phyloP scores from a whole-genome alignment of 2,888 invertebrate genomes.

The Iphiclides podalirius region DNA sequence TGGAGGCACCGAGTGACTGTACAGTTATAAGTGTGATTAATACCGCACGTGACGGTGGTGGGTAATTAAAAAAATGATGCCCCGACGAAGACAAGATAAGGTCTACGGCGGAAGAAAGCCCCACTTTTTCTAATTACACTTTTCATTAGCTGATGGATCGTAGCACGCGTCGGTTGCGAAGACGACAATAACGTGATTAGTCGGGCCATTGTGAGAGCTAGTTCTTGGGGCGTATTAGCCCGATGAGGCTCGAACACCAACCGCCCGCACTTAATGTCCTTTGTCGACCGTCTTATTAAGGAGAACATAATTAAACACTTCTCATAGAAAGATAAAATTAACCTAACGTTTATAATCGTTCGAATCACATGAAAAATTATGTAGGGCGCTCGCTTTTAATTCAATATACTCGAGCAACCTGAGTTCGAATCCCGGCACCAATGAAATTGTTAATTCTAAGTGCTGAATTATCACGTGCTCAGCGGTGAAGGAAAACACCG shows the following conservation, averaged over 20 bases:
- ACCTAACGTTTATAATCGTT: too few relatives aligned
- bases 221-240: constrained; percentile 6
- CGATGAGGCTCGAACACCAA: neutral
- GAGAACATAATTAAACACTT: too few relatives aligned
- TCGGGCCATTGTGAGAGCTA: constrained; percentile 22
- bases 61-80: constrained; percentile 74
- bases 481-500: too few relatives aligned
- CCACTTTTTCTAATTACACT: constrained; percentile 74
- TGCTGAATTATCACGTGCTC: too few relatives aligned
- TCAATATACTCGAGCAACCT: too few relatives aligned
- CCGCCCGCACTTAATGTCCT: neutral
- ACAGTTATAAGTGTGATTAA: constrained; percentile 20
- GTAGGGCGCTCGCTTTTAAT: too few relatives aligned
- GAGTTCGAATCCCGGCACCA: too few relatives aligned
- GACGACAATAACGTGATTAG: constrained; percentile 27
- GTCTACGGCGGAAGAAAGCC: constrained; percentile 75
- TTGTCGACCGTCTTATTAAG: neutral
- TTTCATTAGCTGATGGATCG: constrained; percentile 77
- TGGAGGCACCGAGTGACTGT: too few relatives aligned
- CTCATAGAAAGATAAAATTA: too few relatives aligned
- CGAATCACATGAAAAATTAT: too few relatives aligned
- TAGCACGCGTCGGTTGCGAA: constrained; percentile 33
- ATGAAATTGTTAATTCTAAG: too few relatives aligned
- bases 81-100: constrained; percentile 77
- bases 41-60: constrained; percentile 36